Evolutionary conservation across 30 jellyfish, hydroid and myxozoan genomes (phyloP).

Genomic region (Cassiopea andromeda): DNA sequence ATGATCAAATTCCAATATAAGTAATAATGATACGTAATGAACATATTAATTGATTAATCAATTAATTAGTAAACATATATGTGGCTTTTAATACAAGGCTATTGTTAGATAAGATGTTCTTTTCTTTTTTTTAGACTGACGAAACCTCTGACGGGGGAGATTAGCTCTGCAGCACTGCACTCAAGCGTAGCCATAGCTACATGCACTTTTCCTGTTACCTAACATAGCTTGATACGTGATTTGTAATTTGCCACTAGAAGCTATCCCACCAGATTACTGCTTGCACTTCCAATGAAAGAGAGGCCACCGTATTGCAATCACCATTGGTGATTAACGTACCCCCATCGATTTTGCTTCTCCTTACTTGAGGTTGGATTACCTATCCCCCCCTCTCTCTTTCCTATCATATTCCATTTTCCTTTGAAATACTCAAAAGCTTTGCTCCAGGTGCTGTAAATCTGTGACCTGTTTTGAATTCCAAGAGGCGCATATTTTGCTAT

Average conservation of each 20-base stretch:
- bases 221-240: slow-evolving; percentile 16
- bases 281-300: slow-evolving; percentile 7
- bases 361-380: too few species aligned
- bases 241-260: slow-evolving; percentile 14
- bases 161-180: slow-evolving; percentile 70
- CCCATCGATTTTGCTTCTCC: too few species aligned
- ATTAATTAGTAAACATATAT: too few species aligned
- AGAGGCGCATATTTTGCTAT: too few species aligned
- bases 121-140: slow-evolving; percentile 74
- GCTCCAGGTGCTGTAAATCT: too few species aligned
- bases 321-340: not conserved
- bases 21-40: too few species aligned
- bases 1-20: too few species aligned
- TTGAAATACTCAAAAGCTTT: too few species aligned
- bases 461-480: too few species aligned
- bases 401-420: too few species aligned
- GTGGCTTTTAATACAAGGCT: not conserved
- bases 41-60: too few species aligned
- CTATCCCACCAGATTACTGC: slow-evolving; percentile 57
- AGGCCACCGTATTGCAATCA: not conserved
- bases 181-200: slow-evolving; percentile 16
- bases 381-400: too few species aligned
- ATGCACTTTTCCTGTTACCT: slow-evolving; percentile 36
- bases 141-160: slow-evolving; percentile 86
- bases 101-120: not conserved